Evolutionary conservation across 2,797 vertebrate species (phyloP), one percentile per base, ranked within the genome.

Genomic region (Fratercula arctica): DNA sequence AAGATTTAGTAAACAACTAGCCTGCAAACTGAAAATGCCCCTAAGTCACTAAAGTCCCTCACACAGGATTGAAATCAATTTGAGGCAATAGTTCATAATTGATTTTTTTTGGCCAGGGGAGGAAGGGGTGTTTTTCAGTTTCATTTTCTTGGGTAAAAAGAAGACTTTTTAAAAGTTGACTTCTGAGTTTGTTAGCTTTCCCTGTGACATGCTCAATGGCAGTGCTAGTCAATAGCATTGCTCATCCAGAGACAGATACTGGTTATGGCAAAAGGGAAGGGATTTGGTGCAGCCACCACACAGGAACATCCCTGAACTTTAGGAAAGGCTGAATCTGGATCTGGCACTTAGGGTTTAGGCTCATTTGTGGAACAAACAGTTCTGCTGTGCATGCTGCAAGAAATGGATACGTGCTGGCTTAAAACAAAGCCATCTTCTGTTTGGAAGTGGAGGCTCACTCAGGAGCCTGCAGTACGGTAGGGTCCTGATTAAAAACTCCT

Each of bases 1-100:
- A 94, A 91, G 78, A 91, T 68, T 85, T 51, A 87, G 74, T 95
- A 97, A 96, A 97, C 94, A 97, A 81, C 77, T 51, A 83, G 64
- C 26, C 56, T 81, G 66, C 53, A 95, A 91, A 78, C 16, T 51
- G 50, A 92, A 95, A 96, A 92, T 7, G 4, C 69, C 90, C 79
- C 72, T 5, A n/a, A 84, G 54, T 68, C 25, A 41, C 33, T 83
- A 85, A 88, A 91, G 50, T 77, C 45, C 70, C 43, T 68, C 37
- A 61, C 17, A 56, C 5, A 80, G 61, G 50, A 88, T 0, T 54
- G 16, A 94, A 85, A 96, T n/a, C 13, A 41, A 41, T 50, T 59
- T 60, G 16, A 93, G 54, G 45, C 23, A 87, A 31, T 3, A 70
- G 39, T 14, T 85, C 48, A 53, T 69, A 59, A 74, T 61, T 31